Evolutionary conservation across 2,888 invertebrate genomes (phyloP).

Genomic region (Carterocephalus palaemon): DNA sequence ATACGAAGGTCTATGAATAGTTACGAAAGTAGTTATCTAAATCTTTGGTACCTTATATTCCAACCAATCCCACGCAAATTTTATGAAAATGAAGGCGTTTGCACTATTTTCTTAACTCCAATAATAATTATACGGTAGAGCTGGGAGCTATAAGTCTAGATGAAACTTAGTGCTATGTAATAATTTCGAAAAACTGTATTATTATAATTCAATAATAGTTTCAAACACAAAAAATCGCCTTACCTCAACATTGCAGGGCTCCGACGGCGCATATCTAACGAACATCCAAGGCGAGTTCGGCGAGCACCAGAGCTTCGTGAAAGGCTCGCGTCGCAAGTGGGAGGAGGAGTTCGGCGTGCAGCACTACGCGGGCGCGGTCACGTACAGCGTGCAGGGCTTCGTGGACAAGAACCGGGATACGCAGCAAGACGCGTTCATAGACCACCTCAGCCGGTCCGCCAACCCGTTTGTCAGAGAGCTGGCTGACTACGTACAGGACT

Average conservation of each 20-base stretch:
- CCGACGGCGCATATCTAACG: constrained; percentile 91
- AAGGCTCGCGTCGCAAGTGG: constrained; percentile 92
- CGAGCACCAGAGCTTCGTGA: constrained; percentile 89
- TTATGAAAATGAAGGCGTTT: too few species aligned
- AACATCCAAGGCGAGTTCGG: constrained; percentile 94
- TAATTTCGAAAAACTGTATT: too few species aligned
- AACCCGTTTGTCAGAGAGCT: constrained; percentile 90
- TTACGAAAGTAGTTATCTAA: too few species aligned
- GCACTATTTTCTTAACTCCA: too few species aligned
- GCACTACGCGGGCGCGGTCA: constrained; percentile 94
- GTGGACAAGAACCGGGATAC: constrained; percentile 96
- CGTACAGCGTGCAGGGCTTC: constrained; percentile 87
- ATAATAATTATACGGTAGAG: too few species aligned
- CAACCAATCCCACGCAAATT: too few species aligned
- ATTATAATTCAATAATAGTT: too few species aligned
- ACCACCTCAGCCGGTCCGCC: constrained; percentile 89
- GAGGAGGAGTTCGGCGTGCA: constrained; percentile 93
- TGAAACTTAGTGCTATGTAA: too few species aligned
- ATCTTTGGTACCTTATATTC: too few species aligned
- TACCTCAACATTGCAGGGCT: constrained; percentile 84
- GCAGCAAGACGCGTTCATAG: constrained; percentile 95
- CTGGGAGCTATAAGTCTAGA: too few species aligned
- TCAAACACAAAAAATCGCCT: too few species aligned
- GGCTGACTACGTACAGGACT: constrained; percentile 74
- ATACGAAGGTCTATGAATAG: too few species aligned